Percentiles rank a stretch among this genome's conserved stretches.
Evolutionary conservation across 2,888 invertebrate species (phyloP).

Genomic region (Teinopalpus imperialis): DNA sequence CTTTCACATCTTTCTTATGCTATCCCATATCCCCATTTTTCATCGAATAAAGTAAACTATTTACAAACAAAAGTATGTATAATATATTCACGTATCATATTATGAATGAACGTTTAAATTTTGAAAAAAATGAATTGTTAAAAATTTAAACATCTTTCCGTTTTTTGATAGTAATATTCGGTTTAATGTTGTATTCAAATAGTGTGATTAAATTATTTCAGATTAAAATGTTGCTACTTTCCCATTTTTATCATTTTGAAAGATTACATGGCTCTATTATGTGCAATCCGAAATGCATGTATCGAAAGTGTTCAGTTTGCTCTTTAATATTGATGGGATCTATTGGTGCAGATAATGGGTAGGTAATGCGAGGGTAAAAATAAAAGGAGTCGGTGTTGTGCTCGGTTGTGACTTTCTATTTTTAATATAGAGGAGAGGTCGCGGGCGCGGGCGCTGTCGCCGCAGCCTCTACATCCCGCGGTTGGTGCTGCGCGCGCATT

Average conservation of each 20-base stretch:
- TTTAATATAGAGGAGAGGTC: conserved; percentile 75
- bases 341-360: conserved; percentile 56
- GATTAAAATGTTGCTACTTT: background rate
- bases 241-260: conserved; percentile 1
- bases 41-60: no score
- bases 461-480: conserved; percentile 67
- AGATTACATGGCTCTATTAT: conserved; percentile 9
- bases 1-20: no score
- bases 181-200: no score
- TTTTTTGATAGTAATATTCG: no score
- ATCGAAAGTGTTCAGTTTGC: conserved; percentile 50
- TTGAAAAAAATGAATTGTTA: no score
- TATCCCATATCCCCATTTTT: no score
- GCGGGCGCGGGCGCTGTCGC: conserved; percentile 59
- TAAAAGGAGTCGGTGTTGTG: conserved; percentile 62
- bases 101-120: no score
- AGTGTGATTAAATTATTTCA: background rate
- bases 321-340: conserved; percentile 52
- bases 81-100: no score
- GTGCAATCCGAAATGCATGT: conserved; percentile 9
- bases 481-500: conserved; percentile 67
- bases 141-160: no score
- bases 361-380: conserved; percentile 67
- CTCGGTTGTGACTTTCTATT: conserved; percentile 77
- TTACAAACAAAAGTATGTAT: no score